phyloP scores from a whole-genome alignment of 2,113 vertebrate genomes.

The Promerops cafer region DNA sequence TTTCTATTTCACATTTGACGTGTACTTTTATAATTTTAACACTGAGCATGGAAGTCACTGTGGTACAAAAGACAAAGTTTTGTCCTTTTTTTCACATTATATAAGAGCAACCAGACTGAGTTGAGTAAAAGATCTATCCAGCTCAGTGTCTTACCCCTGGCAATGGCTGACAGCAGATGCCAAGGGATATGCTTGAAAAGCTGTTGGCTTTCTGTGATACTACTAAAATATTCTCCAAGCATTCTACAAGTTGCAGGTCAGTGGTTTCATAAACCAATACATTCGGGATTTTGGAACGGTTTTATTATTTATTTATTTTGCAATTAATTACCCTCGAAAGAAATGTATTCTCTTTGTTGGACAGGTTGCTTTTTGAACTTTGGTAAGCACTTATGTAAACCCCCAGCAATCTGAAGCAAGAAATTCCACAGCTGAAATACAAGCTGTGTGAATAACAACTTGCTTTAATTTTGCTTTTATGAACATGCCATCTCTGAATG shows the following conservation, averaged over 20 bases:
- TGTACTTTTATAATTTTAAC: not conserved
- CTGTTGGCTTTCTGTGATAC: not conserved
- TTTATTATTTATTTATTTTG: not conserved
- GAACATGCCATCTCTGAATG: not conserved
- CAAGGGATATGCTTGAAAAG: not conserved
- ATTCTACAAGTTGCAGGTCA: not conserved
- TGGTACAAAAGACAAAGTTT: not conserved
- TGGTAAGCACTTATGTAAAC: not conserved
- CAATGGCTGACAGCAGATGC: not conserved
- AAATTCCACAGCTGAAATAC: not conserved
- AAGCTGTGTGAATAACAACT: not conserved
- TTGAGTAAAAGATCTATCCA: not conserved
- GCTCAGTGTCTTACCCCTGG: not conserved
- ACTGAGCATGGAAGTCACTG: not conserved
- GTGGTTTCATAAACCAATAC: not conserved
- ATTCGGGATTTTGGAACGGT: rapidly evolving
- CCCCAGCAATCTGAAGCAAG: not conserved
- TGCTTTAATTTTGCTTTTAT: not conserved
- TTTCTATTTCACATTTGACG: not conserved
- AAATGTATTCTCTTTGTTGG: not conserved
- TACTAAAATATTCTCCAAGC: not conserved
- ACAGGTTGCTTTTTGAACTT: not conserved
- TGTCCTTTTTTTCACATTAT: not conserved
- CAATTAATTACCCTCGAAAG: not conserved
- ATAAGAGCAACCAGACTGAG: not conserved